phyloP scores from a whole-genome alignment of 2,888 invertebrate species.

The Cheilosia scutellata region DNA sequence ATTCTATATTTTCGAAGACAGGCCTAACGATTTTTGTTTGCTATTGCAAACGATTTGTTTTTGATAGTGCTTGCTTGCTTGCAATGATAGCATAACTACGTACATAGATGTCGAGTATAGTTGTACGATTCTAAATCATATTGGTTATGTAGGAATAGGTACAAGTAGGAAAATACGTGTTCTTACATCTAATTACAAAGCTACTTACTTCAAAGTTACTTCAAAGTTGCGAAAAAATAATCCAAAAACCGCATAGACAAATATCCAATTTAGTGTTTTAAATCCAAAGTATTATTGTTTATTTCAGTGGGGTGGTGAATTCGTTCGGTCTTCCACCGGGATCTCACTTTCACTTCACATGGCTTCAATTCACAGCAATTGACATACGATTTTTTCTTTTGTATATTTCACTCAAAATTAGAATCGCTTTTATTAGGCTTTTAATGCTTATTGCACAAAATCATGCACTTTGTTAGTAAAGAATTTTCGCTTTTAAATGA shows the following conservation, averaged over 20 bases:
- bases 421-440: conserved; percentile 2
- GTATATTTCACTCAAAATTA: conserved; percentile 16
- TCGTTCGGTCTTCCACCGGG: conserved; percentile 27
- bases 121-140: not conserved
- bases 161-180: no score
- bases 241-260: conserved; percentile 37
- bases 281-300: conserved; percentile 6
- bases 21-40: no score
- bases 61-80: no score
- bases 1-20: no score
- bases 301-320: conserved; percentile 10
- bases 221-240: conserved; percentile 4
- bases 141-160: no score
- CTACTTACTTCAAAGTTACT: no score
- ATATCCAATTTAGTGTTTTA: conserved; percentile 51
- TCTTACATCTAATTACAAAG: not conserved
- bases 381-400: not conserved
- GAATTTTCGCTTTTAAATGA: conserved; percentile 15
- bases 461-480: conserved; percentile 21
- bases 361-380: conserved; percentile 32
- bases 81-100: no score
- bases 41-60: no score
- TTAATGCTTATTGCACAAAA: conserved; percentile 54
- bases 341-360: conserved; percentile 36
- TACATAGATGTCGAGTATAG: no score